Evolutionary conservation across 64 coral and sea anemone genomes (phyloP), one percentile per base, ranked within the genome.

Genomic region (Pachyseris speciosa): DNA sequence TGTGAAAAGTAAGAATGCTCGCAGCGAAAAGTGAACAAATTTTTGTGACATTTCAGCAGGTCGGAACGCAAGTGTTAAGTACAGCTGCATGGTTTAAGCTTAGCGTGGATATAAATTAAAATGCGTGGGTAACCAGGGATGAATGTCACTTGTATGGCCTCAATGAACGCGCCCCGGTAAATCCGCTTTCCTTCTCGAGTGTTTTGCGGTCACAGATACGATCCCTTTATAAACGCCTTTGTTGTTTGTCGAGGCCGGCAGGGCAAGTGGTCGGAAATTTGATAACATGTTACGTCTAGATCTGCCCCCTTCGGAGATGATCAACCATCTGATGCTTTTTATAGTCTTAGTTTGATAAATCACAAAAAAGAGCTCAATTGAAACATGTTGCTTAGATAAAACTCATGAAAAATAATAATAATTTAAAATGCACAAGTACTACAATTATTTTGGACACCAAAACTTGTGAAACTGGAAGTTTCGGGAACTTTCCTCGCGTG

Each of bases 41-140:
- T 81, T 63, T 39, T 43, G 77, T 37, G 77, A 63, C 77, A 81
- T 81, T 39, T 39, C 55, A 22, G 63, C 63, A 31, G 77, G 53
- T 38, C 3, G 55, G 10, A 34, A 11, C 20, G 25, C 20, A 17
- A 61, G 19, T 11, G 19, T 24, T 10, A 4, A 61, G 38, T 61
- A 22, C 50, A 9, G 17, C 1, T 20, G 7, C 77, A 63, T 81
- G 7, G 32, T 38, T 19, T 55, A 37, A n/a, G 20, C n/a, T n/a
- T n/a, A n/a, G n/a, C 49, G 36, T 7, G 33, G 53, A 13, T 81
- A 22, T 36, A 71, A 37, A 22, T 37, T 51, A 45, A 51, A 32
- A 76, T 4, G 25, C 26, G 44, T 43, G 28, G 27, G 73, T 51
- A 76, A 76, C 44, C 20, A 29, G 0, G 4, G 5, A 81, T 16